Evolutionary conservation across 2,797 vertebrate genomes (phyloP).

Genomic region (Notamacropus eugenii): DNA sequence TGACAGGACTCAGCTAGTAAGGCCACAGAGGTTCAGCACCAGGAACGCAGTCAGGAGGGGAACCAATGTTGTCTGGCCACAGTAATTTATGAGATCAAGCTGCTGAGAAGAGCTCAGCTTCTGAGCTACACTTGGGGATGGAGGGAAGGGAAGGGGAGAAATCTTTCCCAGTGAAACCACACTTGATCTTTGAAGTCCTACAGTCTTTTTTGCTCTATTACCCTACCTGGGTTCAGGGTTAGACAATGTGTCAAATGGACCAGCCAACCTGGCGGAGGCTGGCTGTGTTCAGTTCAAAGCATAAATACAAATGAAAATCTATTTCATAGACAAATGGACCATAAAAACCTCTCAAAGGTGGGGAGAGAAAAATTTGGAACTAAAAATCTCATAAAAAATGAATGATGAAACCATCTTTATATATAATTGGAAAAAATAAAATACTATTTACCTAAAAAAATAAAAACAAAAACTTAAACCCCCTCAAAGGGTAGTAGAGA

Average conservation of each 20-base stretch:
- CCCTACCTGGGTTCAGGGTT: background rate
- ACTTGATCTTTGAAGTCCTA: background rate
- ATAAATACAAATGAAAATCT: background rate
- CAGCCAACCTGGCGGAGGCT: background rate
- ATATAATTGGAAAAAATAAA: background rate
- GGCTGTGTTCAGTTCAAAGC: background rate
- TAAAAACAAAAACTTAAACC: background rate
- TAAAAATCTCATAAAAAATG: background rate
- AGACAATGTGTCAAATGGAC: background rate
- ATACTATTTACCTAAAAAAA: background rate
- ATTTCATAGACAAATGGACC: background rate
- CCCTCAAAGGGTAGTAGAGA: background rate
- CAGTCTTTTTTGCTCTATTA: background rate
- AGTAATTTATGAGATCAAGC: background rate
- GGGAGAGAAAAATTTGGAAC: background rate
- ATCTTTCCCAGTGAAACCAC: background rate
- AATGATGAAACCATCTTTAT: background rate
- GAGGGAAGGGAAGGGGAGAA: background rate
- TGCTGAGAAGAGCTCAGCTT: background rate
- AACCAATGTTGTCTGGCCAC: background rate
- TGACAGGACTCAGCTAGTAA: background rate
- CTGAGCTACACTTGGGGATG: background rate
- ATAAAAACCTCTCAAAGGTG: background rate
- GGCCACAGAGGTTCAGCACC: too few species aligned
- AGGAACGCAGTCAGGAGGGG: background rate